phyloP scores from a whole-genome alignment of 2,888 invertebrate genomes.

The Bursaphelenchus okinawaensis region DNA sequence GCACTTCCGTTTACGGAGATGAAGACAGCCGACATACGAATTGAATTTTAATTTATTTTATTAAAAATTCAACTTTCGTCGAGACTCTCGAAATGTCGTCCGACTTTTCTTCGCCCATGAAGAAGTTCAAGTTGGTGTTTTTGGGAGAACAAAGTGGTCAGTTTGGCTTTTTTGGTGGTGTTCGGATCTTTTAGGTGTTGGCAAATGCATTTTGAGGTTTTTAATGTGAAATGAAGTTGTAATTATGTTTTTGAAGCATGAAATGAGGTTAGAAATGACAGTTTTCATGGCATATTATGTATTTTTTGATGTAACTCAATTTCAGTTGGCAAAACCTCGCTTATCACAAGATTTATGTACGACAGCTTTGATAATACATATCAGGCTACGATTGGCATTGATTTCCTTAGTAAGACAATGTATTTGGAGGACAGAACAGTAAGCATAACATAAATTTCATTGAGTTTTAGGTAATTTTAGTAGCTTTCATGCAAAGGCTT shows the following conservation, averaged over 20 bases:
- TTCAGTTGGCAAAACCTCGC: constrained; percentile 92
- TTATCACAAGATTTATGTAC: constrained; percentile 99
- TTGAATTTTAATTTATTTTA: background rate
- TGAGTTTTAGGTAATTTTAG: too few species aligned
- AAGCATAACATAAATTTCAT: too few species aligned
- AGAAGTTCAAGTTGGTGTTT: constrained; percentile 99
- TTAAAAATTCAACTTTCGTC: background rate
- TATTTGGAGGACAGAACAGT: constrained; percentile 95
- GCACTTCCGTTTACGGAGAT: background rate
- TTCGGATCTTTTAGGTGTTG: constrained; percentile 31
- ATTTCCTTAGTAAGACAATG: constrained; percentile 99
- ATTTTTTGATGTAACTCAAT: too few species aligned
- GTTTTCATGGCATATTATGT: background rate
- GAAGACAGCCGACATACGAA: background rate
- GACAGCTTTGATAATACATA: constrained; percentile 99
- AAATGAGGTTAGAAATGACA: background rate
- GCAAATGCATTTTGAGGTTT: background rate
- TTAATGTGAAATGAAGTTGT: background rate
- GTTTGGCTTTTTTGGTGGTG: too few species aligned
- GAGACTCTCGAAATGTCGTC: constrained; percentile 28
- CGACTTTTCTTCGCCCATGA: constrained; percentile 94
- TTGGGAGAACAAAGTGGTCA: constrained; percentile 84
- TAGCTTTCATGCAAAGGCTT: too few species aligned
- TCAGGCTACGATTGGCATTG: constrained; percentile 99
- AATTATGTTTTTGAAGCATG: background rate